A percentile compares a stretch with the other conserved stretches of the same genome.
Conservation (phyloP, 2,797 vertebrate genomes). For the Cheirogaleus major region DNA sequence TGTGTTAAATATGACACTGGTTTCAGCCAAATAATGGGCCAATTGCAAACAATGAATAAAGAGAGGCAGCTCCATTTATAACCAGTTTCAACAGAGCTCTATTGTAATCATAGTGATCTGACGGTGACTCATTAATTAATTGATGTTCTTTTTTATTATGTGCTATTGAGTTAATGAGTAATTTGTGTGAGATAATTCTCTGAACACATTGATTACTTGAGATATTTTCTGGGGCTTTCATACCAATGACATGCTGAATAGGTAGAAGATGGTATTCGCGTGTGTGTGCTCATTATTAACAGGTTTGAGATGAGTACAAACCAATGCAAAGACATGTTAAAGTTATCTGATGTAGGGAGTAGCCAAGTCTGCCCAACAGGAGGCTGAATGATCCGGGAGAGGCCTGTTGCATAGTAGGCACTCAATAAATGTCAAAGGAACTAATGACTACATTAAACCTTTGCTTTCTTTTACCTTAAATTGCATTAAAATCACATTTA, state of each 20-base stretch:
- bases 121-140: constrained; percentile 90
- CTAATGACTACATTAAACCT: constrained; percentile 31
- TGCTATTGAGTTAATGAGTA: constrained; percentile 91
- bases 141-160: constrained; percentile 90
- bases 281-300: constrained; percentile 74
- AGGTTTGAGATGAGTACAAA: constrained; percentile 75
- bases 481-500: constrained; percentile 69
- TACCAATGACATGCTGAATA: constrained; percentile 80
- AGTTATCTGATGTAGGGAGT: neutral
- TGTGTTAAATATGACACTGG: constrained; percentile 84
- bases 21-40: constrained; percentile 80
- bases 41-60: constrained; percentile 83
- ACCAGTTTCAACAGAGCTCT: constrained; percentile 79
- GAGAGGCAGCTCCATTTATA: constrained; percentile 83
- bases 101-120: constrained; percentile 87
- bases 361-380: neutral
- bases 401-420: neutral
- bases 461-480: constrained; percentile 70
- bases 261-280: constrained; percentile 76
- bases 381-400: neutral
- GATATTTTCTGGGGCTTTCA: constrained; percentile 86
- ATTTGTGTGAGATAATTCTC: constrained; percentile 90
- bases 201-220: constrained; percentile 87
- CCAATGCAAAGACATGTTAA: constrained; percentile 66
- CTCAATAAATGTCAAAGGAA: neutral